Evolutionary conservation across 2,113 vertebrate genomes (phyloP), one percentile per base, ranked within the genome.

Genomic region (Epinephelus moara): DNA sequence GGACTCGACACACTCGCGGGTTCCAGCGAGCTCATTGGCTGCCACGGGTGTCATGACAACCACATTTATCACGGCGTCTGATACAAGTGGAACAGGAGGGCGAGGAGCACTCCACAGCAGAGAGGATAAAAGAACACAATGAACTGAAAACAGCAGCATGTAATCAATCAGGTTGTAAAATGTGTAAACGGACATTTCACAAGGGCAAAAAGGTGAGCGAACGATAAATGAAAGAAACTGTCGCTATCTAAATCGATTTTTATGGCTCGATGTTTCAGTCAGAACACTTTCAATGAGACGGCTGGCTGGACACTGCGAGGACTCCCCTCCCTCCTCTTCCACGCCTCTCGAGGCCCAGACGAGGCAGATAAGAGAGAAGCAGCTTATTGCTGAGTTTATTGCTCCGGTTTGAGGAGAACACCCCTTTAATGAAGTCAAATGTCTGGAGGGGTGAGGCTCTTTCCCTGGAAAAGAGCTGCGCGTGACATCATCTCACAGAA

Each of bases 371-470:
- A 77, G 52, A 80, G 9, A 64, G 70, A 47, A 79, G 83, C 62
- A 30, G 87, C 61, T 85, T 4, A 81, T 70, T 75, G 85, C 42
- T 4, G 47, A 69, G 68, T 82, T 86, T 79, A 87, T 83, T 75
- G 69, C 84, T 89, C 63, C 30, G 15, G 64, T 87, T 87, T 75
- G 77, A 90, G 82, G 69, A 78, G 80, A 85, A 83, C 45, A 42
- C 19, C 66, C 70, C 89, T 77, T 86, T 92, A 91, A 91, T 92
- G 85, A 88, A 92, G 85, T 91, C 73, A 64, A 75, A 83, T 70
- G 78, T 81, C 90, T 53, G 70, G 74, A 80, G 87, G 88, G 57
- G 23, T 57, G 68, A 82, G 60, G 74, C 78, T 63, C 67, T 67
- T 63, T 76, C 72, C 81, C 57, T 70, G 53, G 60, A 57, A 84